phyloP scores from a whole-genome alignment of 2,797 vertebrate genomes.

The Paedocypris micromegethes region DNA sequence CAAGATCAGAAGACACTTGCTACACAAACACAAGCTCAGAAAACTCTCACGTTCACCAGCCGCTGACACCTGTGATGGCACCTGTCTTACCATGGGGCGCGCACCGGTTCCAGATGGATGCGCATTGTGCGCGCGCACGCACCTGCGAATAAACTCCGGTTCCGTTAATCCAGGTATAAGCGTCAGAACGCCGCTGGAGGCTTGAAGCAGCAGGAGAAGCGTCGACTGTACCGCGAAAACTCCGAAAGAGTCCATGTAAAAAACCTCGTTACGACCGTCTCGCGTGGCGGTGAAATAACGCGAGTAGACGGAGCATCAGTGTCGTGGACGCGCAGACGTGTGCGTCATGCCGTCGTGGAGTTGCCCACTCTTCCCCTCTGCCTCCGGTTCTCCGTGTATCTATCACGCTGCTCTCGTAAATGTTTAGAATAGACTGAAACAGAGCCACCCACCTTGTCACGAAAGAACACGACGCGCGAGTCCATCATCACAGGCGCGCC shows the following conservation, averaged over 20 bases:
- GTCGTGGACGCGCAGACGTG: slow-evolving; percentile 26
- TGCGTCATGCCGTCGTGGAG: slow-evolving; percentile 32
- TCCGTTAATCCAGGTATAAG: slow-evolving; percentile 45
- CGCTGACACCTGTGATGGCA: not conserved
- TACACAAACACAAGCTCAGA: not conserved
- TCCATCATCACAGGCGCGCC: slow-evolving; percentile 3
- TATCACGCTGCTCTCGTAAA: not conserved
- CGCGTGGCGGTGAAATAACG: slow-evolving; percentile 10
- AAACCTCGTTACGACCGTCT: slow-evolving; percentile 2
- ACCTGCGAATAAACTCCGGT: slow-evolving; percentile 47
- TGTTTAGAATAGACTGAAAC: slow-evolving; percentile 19
- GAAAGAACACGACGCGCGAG: slow-evolving; percentile 25
- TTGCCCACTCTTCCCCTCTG: slow-evolving; percentile 23
- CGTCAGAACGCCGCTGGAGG: slow-evolving; percentile 12
- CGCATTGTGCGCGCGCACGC: slow-evolving; percentile 47
- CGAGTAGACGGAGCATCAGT: slow-evolving; percentile 31
- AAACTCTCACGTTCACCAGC: not conserved
- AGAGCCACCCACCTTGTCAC: slow-evolving; percentile 47
- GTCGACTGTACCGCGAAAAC: slow-evolving; percentile 31
- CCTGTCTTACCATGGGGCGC: slow-evolving; percentile 48
- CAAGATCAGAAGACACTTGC: not conserved
- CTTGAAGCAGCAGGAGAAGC: slow-evolving; percentile 21
- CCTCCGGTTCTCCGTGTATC: not conserved
- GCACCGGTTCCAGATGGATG: slow-evolving; percentile 39
- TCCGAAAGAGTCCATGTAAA: slow-evolving; percentile 35